Percentiles rank a stretch among this genome's conserved stretches.
phyloP scores from a whole-genome alignment of 2,888 invertebrate genomes.

The Agelastica alni region DNA sequence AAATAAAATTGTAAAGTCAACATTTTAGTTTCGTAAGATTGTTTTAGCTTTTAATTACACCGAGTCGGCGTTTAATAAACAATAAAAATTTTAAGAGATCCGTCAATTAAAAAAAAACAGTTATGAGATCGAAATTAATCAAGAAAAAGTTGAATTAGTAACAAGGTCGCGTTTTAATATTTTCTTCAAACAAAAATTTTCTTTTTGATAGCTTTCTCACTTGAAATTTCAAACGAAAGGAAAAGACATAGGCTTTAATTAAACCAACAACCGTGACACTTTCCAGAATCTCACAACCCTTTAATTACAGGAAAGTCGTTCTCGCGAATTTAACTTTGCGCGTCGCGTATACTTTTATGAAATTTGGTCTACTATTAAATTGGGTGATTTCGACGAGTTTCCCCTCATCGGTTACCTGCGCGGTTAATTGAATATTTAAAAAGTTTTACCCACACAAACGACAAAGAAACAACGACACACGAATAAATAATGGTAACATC shows the following conservation, averaged over 20 bases:
- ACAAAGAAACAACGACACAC: no score
- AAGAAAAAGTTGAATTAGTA: neutral
- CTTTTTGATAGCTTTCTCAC: conserved; percentile 3
- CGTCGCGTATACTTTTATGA: conserved; percentile 16
- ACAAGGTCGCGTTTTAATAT: conserved; percentile 6
- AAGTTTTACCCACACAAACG: no score
- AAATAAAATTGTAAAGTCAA: no score
- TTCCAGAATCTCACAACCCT: conserved; percentile 25
- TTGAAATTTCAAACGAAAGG: conserved; percentile 8
- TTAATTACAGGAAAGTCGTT: conserved; percentile 37
- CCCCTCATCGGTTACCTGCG: conserved; percentile 2
- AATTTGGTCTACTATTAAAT: conserved; percentile 15
- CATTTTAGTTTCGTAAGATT: neutral
- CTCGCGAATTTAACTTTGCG: conserved; percentile 37
- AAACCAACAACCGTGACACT: conserved; percentile 23
- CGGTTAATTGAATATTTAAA: conserved; percentile 14
- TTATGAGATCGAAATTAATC: neutral
- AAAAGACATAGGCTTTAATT: conserved; percentile 18
- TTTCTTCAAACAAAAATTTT: conserved; percentile 7
- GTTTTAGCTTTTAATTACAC: neutral
- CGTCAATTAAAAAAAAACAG: neutral
- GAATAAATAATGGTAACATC: no score
- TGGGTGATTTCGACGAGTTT: conserved; percentile 14
- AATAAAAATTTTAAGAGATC: neutral
- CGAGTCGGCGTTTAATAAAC: neutral